Evolutionary conservation across 2,797 vertebrate genomes (phyloP).

Genomic region (Rhinophrynus dorsalis): DNA sequence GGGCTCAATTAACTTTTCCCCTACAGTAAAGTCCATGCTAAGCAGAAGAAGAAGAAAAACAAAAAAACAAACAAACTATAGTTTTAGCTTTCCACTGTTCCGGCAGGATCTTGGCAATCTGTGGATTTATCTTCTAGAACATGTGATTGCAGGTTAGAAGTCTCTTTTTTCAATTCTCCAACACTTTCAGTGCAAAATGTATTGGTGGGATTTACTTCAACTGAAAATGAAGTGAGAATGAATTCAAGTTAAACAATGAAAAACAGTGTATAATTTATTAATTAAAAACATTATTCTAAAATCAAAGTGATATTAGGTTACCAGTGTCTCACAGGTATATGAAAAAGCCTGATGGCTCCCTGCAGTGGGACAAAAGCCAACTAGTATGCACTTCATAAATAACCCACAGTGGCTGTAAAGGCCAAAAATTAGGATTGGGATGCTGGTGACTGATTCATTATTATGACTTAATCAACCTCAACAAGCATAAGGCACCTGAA

Average conservation of each 20-base stretch:
- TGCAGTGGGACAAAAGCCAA: too few relatives aligned
- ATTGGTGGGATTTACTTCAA: slow-evolving; percentile 18
- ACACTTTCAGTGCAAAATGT: slow-evolving; percentile 1
- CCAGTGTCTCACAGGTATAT: too few relatives aligned
- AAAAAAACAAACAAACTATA: not conserved
- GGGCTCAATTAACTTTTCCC: slow-evolving; percentile 14
- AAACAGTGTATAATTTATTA: not conserved
- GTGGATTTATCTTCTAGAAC: not conserved
- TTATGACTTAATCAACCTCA: too few relatives aligned
- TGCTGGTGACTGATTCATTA: too few relatives aligned
- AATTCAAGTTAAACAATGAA: not conserved
- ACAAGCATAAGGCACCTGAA: too few relatives aligned
- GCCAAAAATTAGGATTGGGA: too few relatives aligned
- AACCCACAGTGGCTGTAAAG: not conserved
- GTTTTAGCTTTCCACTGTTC: not conserved
- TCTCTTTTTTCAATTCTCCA: not conserved
- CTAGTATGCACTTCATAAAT: not conserved
- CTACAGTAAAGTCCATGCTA: not conserved
- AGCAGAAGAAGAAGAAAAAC: not conserved
- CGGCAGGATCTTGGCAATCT: not conserved
- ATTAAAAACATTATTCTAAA: not conserved
- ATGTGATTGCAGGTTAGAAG: not conserved
- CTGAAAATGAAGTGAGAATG: not conserved
- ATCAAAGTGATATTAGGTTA: too few relatives aligned
- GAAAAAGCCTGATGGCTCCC: too few relatives aligned